Conservation (phyloP, 2,888 invertebrate genomes). For the Polymixis lichenea region DNA sequence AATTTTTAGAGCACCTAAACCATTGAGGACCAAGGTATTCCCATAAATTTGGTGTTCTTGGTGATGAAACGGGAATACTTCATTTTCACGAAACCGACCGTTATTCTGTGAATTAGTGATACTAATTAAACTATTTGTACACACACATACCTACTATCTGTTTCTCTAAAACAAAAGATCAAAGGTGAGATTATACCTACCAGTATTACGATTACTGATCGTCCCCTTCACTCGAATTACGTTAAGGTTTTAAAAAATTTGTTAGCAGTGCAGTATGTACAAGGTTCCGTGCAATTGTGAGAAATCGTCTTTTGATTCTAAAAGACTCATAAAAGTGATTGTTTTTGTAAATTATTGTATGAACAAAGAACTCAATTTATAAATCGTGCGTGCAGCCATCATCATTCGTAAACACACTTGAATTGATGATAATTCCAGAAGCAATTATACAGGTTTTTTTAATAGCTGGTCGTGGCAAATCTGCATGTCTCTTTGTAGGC, state of each 20-base stretch:
- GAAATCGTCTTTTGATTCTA: constrained; percentile 10
- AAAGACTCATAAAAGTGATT: constrained; percentile 20
- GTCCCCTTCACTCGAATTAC: constrained; percentile 54
- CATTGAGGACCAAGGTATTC: no score
- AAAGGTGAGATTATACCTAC: background rate
- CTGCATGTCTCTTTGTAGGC: no score
- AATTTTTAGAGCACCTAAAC: no score
- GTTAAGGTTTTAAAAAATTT: constrained; percentile 35
- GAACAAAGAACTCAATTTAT: constrained; percentile 36
- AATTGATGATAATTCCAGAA: background rate
- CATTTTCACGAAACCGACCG: no score
- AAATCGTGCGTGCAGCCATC: constrained; percentile 10
- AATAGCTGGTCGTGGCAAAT: background rate
- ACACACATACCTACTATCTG: no score
- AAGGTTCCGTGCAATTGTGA: constrained; percentile 36
- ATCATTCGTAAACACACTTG: constrained; percentile 21
- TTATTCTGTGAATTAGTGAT: no score
- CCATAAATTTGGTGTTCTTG: no score
- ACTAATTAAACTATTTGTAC: no score
- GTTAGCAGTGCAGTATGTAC: constrained; percentile 40
- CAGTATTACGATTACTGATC: constrained; percentile 27
- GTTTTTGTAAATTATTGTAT: constrained; percentile 24
- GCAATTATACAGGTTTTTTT: background rate
- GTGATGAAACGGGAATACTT: no score
- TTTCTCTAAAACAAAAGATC: background rate